Evolutionary conservation across 1,140 invertebrate genomes (phyloP), one percentile per base, ranked within the genome.

Genomic region (Pogonognathellus flavescens): DNA sequence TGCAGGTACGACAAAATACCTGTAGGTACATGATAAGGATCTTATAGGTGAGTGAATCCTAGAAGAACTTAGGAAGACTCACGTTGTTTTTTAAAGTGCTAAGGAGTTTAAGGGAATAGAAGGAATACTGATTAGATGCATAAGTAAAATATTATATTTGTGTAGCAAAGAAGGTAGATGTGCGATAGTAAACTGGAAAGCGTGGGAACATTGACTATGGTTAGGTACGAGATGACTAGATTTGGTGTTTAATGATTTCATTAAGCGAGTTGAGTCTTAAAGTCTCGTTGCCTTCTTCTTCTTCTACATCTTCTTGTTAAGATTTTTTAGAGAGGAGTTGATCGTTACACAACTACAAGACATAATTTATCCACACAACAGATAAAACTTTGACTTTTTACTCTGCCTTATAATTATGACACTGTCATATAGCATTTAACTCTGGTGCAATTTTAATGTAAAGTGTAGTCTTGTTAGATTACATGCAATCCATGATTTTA

Each of bases 161-260:
- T 18, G 6, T 14, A 49, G 41, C 4, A 18, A 72, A 49, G 41
- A 76, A 76, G 41, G 11, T 57, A 57, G 53, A 57, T 57, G 53
- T 57, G 53, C 53, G 70, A 76, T 76, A 76, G 13, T 49, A 41
- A 76, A 76, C 41, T 76, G 31, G 41, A 76, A 76, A 76, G 70
- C 70, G 70, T 76, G 70, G 70, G 70, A 76, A 76, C 70, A 50
- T 76, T 76, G 70, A 50, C 25, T 76, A 49, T 41, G 70, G 70
- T 76, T 49, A 76, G 70, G 70, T 49, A 41, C 6, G 31, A 41
- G 31, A 41, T 41, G 70, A 31, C 70, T 76, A 50, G 22, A 76
- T 76, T 76, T 76, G 70, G 70, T 76, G 70, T 76, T 76, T 76
- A 76, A 76, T 76, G 70, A 76, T 41, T 76, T 76, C 70, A 76